Evolutionary conservation across 2,888 invertebrate species (phyloP), one percentile per base, ranked within the genome.

Genomic region (Diaperis boleti): DNA sequence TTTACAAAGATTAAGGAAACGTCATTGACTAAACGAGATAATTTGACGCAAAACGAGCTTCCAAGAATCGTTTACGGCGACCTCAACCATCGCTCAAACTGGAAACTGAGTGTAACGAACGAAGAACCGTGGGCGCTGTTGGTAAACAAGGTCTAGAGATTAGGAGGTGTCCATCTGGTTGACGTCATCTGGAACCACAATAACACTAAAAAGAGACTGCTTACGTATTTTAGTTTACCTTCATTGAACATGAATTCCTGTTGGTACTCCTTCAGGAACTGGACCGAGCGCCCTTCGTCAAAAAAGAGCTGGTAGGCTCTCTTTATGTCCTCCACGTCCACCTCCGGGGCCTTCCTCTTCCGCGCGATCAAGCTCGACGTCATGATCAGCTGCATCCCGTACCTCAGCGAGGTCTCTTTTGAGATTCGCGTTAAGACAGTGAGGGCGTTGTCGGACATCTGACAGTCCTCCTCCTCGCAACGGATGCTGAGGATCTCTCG

Each of bases 401-500:
- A 99, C 61, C 99, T 88, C 8, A 99, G 84, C 0, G 96, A 96
- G 0, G 98, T 96, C 78, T 96, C 96, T 7, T 91, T 88, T 0
- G 96, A 96, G 37, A 99, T 95, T 54, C 94, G 88, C 0, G 98
- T 96, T 31, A 99, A 84, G 5, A 98, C 94, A 0, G 91, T 89
- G 55, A 98, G 77, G 0, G 97, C 98, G 79, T 96, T 96, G 1
- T 89, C 89, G 0, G 92, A 89, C 89, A 99, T 92, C 75, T 96
- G 93, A 69, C 97, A 97, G 79, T 98, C 98, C 78, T 99, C 99
- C 76, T 99, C 99, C 77, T 98, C 97, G 78, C 96, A 96, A 64
- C 97, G 91, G 76, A 73, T 79, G 62, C 77, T 79, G 0, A 98
- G 84, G 68, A 98, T 98, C 82, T 96, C 95, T 70, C 90, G 89